These are phyloP conservation scores for Epinephelus awoara DNA, from an alignment of 2,797 vertebrate species.

Conservation along the genomic window DNA sequence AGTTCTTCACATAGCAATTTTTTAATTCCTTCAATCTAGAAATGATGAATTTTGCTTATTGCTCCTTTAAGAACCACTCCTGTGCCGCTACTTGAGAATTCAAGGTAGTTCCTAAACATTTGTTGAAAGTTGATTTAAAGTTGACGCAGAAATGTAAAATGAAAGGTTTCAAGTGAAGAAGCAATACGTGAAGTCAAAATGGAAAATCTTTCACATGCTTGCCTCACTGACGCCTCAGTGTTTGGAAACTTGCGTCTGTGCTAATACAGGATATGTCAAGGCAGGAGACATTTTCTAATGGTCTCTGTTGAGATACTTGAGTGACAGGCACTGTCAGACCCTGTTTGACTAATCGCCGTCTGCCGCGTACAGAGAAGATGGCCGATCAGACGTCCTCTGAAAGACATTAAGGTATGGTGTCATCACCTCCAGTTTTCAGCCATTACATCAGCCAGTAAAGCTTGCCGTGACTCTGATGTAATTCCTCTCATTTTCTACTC, in stretches of 20 bases:
- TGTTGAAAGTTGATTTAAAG: conserved; percentile 10
- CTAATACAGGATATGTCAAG: background rate
- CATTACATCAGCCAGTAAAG: conserved; percentile 58
- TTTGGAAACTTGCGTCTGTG: conserved; percentile 26
- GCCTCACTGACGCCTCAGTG: conserved; percentile 12
- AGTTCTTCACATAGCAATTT: no score
- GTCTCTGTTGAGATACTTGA: conserved; percentile 13
- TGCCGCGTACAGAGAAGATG: conserved; percentile 31
- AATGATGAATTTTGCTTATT: no score
- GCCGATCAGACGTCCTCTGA: conserved; percentile 30
- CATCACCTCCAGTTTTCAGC: conserved; percentile 49
- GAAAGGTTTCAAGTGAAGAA: background rate
- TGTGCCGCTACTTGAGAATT: background rate
- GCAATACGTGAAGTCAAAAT: background rate
- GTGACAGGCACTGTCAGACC: conserved; percentile 46
- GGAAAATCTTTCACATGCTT: conserved; percentile 9
- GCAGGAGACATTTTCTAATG: conserved; percentile 19
- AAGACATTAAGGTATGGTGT: conserved; percentile 35
- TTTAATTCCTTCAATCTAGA: no score
- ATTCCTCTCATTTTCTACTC: conserved; percentile 31
- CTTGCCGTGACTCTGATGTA: conserved; percentile 39
- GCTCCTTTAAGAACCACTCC: background rate
- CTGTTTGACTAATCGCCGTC: conserved; percentile 45
- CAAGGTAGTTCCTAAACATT: background rate
- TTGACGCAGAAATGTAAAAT: conserved; percentile 5